Base-by-base conservation (phyloP, 2,113 vertebrate species). In the Paradoxurus hermaphroditus region DNA sequence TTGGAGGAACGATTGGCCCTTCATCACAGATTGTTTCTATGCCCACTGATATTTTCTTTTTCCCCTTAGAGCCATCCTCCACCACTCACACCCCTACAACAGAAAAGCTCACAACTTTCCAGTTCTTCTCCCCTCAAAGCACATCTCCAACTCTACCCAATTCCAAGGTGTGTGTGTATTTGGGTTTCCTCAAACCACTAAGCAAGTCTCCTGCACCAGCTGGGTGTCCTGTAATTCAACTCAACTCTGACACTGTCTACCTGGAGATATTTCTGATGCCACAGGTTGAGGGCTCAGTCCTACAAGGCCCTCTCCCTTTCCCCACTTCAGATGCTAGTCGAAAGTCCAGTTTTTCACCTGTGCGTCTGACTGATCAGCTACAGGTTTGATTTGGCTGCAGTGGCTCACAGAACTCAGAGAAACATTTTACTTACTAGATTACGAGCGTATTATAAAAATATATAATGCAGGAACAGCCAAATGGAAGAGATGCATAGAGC, bases 231-330 rank as follows among this genome's bases (percentile, higher is more conserved):
- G 2, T n/a, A 89, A 25, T 73, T 73, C 13, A 49, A 4, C 34
- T 81, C n/a, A 51, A 11, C 88, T 53, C 67, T 83, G 41, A 73
- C 27, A 10, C 46, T 67, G 4, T n/a, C 7, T 46, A n/a, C 13
- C 2, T 5, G 6, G 23, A 46, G 31, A 39, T 21, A 3, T 3
- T 9, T 44, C 34, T 25, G 65, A 46, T 31, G 15, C 34, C 49
- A 10, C 39, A n/a, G 3, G 7, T 59, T 7, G 39, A 86, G 63
- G 81, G 4, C 36, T 95, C 31, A 49, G 25, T 79, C 39, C 72
- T 63, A 3, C 1, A 49, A 70, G 82, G 49, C 23, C 44, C 7
- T 1, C 44, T 1, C 29, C 4, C 3, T 31, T 2, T 2, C 7
- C 36, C 8, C 27, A 16, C 25, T 59, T 81, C 51, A 72, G 73